A percentile compares a stretch with the other conserved stretches of the same genome.
These are phyloP conservation scores for Heliconius congener DNA, from an alignment of 1,140 invertebrate species.

Conservation along the genomic window DNA sequence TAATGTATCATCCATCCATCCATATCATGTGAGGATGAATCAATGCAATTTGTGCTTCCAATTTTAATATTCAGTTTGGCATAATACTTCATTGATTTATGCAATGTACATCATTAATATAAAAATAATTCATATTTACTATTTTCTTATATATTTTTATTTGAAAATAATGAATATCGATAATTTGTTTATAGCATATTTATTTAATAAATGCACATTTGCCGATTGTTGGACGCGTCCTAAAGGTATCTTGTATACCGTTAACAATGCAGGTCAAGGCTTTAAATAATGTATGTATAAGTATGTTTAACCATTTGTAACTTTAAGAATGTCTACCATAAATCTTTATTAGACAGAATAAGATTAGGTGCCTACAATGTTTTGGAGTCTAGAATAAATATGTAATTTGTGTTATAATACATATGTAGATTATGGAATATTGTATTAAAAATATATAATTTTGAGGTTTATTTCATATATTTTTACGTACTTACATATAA, in stretches of 20 bases:
- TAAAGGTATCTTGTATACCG: slow-evolving; percentile 41
- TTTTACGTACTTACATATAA: too few relatives aligned
- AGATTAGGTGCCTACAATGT: too few relatives aligned
- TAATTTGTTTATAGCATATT: not conserved
- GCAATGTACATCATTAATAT: not conserved
- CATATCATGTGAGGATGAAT: not conserved
- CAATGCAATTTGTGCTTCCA: not conserved
- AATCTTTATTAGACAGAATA: too few relatives aligned
- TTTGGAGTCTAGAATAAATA: too few relatives aligned
- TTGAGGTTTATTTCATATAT: too few relatives aligned
- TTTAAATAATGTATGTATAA: slow-evolving; percentile 47
- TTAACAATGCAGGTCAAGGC: slow-evolving; percentile 65
- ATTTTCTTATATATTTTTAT: too few relatives aligned
- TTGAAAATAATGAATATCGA: not conserved
- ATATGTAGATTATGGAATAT: too few relatives aligned
- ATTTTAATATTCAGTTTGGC: not conserved
- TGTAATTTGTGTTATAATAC: too few relatives aligned
- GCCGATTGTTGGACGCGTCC: not conserved
- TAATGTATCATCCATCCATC: not conserved
- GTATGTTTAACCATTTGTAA: slow-evolving; percentile 19
- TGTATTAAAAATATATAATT: too few relatives aligned
- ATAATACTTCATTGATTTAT: not conserved
- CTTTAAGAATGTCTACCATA: too few relatives aligned
- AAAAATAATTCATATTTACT: not conserved
- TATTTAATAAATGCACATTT: not conserved